Evolutionary conservation across 2,888 invertebrate genomes (phyloP).

Genomic region (Euclidia mi): DNA sequence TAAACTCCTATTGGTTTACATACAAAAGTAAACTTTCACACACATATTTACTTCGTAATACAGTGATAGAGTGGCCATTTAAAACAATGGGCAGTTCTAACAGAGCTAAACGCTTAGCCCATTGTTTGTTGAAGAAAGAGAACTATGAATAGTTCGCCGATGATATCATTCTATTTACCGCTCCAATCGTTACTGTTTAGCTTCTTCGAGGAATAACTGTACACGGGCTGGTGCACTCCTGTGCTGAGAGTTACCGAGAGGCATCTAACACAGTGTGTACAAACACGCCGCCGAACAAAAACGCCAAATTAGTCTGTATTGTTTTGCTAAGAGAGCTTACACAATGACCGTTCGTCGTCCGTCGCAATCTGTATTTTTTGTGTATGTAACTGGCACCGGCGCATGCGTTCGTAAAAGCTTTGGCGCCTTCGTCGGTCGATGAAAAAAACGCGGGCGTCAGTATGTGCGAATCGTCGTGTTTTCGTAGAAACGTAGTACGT

Average conservation of each 20-base stretch:
- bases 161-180: conserved; percentile 40
- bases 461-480: conserved; percentile 78
- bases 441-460: conserved; percentile 73
- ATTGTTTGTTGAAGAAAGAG: conserved; percentile 39
- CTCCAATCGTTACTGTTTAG: conserved; percentile 35
- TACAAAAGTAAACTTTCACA: too few relatives aligned
- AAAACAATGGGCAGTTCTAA: conserved; percentile 34
- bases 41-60: conserved; percentile 5
- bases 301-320: conserved; percentile 77
- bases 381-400: conserved; percentile 55
- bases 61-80: conserved; percentile 22
- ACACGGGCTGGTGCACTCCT: conserved; percentile 53
- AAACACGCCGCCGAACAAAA: conserved; percentile 62
- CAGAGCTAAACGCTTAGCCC: conserved; percentile 14
- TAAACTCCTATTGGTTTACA: conserved; percentile 7
- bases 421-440: conserved; percentile 78
- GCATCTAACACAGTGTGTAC: conserved; percentile 40
- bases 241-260: conserved; percentile 47
- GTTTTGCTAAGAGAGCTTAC: conserved; percentile 75
- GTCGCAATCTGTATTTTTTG: conserved; percentile 73
- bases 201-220: conserved; percentile 64
- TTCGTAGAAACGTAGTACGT: conserved; percentile 75
- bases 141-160: conserved; percentile 17
- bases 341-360: conserved; percentile 74
- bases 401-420: conserved; percentile 79